Evolutionary conservation across 2,888 invertebrate species (phyloP).

Genomic region (Sarcophaga caerulescens): DNA sequence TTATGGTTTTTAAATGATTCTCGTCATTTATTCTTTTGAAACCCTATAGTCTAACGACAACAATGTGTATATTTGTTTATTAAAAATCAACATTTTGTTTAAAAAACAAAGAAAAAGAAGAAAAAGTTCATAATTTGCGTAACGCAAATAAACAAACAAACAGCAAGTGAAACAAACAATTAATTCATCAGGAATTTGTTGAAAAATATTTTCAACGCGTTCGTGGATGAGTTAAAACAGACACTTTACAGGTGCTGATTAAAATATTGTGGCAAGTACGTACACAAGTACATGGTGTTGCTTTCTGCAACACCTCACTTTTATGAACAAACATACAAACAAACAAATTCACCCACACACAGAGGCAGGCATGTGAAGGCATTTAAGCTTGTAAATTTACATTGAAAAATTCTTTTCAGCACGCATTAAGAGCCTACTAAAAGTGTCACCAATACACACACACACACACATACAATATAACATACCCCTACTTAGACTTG

Average conservation of each 20-base stretch:
- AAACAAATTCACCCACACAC: not conserved
- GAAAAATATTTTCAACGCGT: not conserved
- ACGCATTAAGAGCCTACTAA: constrained; percentile 37
- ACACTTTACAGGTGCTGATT: constrained; percentile 31
- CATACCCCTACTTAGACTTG: constrained; percentile 11
- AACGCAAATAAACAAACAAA: not conserved
- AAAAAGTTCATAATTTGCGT: no score
- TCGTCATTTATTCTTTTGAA: no score
- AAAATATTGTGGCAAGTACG: constrained; percentile 10
- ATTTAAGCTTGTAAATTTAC: not conserved
- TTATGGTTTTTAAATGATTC: no score
- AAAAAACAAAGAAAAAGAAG: no score
- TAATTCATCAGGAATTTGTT: no score
- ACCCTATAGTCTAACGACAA: no score
- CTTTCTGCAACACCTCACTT: not conserved
- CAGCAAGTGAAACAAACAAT: no score
- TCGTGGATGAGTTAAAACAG: not conserved
- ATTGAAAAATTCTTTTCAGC: constrained; percentile 15
- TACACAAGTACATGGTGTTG: not conserved
- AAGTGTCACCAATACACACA: constrained; percentile 19
- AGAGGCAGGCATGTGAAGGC: not conserved
- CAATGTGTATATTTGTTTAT: no score
- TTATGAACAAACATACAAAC: not conserved
- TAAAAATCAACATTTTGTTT: no score
- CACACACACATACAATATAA: not conserved